phyloP scores from a whole-genome alignment of 2,888 invertebrate species.

The Eristalinus sepulchralis region DNA sequence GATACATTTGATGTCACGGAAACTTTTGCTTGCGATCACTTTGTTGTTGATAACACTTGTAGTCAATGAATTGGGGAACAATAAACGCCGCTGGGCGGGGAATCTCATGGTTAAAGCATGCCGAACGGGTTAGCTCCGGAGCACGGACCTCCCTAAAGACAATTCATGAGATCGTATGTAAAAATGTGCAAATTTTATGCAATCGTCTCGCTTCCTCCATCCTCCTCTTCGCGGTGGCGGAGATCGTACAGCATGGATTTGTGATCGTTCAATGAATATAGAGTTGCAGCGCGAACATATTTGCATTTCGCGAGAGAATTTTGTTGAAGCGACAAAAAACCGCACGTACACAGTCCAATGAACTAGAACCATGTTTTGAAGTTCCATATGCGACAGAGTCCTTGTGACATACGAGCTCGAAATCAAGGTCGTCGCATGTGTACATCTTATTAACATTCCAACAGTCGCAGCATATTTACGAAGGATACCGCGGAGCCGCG shows the following conservation, averaged over 20 bases:
- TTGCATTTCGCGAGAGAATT: not conserved
- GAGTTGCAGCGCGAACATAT: not conserved
- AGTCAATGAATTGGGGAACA: not conserved
- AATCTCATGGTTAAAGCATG: not conserved
- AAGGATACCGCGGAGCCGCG: not conserved
- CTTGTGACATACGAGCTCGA: not conserved
- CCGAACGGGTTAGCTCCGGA: not conserved
- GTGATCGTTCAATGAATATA: not conserved
- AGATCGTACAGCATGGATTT: not conserved
- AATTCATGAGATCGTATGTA: not conserved
- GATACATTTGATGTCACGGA: not conserved
- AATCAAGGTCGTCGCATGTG: not conserved
- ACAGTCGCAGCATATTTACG: not conserved
- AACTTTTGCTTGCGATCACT: not conserved
- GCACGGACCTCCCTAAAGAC: not conserved
- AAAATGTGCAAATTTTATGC: not conserved
- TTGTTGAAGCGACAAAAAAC: not conserved
- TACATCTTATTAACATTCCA: not conserved
- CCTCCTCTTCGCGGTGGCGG: not conserved
- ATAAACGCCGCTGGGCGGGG: not conserved
- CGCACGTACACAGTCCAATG: not conserved
- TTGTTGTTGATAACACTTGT: not conserved
- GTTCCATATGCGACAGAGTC: not conserved
- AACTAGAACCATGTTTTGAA: not conserved
- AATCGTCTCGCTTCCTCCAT: not conserved